Base-by-base conservation (phyloP, 2,797 vertebrate species). In the Parauchenoglanis punctatus region DNA sequence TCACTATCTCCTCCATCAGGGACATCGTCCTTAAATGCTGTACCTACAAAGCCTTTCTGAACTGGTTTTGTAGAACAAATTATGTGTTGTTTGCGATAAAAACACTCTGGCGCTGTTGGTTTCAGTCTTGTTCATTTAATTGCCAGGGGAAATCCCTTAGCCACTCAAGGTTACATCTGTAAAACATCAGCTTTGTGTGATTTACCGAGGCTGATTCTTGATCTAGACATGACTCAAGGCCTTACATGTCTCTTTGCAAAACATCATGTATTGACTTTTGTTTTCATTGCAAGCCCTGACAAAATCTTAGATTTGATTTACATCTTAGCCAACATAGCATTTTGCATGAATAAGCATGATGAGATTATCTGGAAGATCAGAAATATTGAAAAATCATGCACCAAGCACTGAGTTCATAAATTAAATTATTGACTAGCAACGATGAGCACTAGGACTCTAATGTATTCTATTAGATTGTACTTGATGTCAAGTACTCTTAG, bases 181-280 rank as follows among this genome's bases (percentile, higher is more conserved):
- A 56, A 56, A 28, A 61, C 31, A 25, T 15, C 58, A 7, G 20
- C 6, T 15, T 81, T 25, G n/a, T 78, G 28, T 78, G 77, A 80
- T 59, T 59, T 80, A 59, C 3, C 0, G 10, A 80, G 54, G 11
- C 28, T n/a, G 58, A 61, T 25, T 61, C 56, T 44, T 81, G 31
- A 81, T 40, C 56, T 59, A 81, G 56, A 81, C 31, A 59, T 81
- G 77, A 81, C 56, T 81, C 56, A 80, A 44, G 35, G 58, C 58
- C n/a, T 56, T 56, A 28, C 52, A 75, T 49, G 20, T 46, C 20
- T 73, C 11, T 23, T n/a, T 52, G n/a, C 75, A 40, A 23, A 80
- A 80, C 18, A 2, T 59, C 54, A 80, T 59, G 7, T 80, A 25
- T 7, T 59, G 20, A 7, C 31, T 23, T 54, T 12, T 49, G 49